Evolutionary conservation across 2,113 vertebrate species (phyloP).

Genomic region (Scatophagus argus): DNA sequence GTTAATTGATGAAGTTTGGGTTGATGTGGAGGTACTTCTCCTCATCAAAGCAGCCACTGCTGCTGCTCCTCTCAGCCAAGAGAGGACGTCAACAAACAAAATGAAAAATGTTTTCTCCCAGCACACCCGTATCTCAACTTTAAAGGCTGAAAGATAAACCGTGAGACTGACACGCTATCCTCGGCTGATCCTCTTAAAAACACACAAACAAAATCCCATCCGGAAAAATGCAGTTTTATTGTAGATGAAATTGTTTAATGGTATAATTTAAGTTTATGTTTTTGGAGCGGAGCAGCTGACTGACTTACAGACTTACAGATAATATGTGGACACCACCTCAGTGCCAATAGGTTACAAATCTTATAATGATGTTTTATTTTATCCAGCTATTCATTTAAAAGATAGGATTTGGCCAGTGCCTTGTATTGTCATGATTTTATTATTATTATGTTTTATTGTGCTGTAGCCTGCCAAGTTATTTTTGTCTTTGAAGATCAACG

Average conservation of each 20-base stretch:
- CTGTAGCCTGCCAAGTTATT: neutral
- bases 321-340: constrained; percentile 1
- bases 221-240: constrained; percentile 1
- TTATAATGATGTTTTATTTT: neutral
- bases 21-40: constrained; percentile 23
- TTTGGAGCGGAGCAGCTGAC: neutral
- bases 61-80: constrained; percentile 11
- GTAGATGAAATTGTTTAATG: constrained; percentile 4
- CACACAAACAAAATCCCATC: constrained; percentile 3
- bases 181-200: constrained; percentile 5
- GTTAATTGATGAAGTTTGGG: constrained; percentile 51
- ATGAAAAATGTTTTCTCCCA: constrained; percentile 14
- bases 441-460: neutral
- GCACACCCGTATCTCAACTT: constrained; percentile 7
- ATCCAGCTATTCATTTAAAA: neutral
- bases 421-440: neutral
- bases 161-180: constrained; percentile 12
- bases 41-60: constrained; percentile 25
- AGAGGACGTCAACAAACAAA: constrained; percentile 12
- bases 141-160: constrained; percentile 16
- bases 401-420: neutral
- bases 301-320: constrained; percentile 11
- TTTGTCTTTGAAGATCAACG: neutral
- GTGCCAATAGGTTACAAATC: neutral
- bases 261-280: neutral